Percentiles rank a stretch among this genome's conserved stretches.
These are phyloP conservation scores for Mesorhabditis belari DNA, from an alignment of 2,888 invertebrate genomes.

Conservation along the genomic window DNA sequence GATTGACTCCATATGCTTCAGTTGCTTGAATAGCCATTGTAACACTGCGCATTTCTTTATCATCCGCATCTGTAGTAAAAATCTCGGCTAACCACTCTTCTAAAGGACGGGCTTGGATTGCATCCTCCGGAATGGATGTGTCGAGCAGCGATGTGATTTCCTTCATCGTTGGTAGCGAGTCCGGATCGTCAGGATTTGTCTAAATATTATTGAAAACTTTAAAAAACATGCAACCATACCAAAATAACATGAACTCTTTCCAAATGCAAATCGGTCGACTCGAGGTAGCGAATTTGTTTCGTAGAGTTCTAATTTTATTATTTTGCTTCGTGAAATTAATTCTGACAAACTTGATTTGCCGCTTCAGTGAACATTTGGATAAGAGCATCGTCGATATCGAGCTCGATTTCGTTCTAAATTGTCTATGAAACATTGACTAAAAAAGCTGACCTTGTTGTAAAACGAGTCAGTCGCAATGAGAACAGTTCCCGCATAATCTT, in stretches of 20 bases:
- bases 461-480: neutral
- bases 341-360: neutral
- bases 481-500: neutral
- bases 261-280: conserved; percentile 38
- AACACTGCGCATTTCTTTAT: neutral
- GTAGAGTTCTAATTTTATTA: conserved; percentile 11
- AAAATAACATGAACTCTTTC: conserved; percentile 22
- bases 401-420: conserved; percentile 15
- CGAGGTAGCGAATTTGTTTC: conserved; percentile 44
- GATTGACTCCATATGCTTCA: conserved; percentile 1
- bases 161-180: too few relatives aligned
- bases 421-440: neutral
- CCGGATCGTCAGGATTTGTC: too few relatives aligned
- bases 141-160: neutral
- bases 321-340: conserved; percentile 8
- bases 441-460: neutral
- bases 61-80: neutral
- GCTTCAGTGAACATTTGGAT: conserved; percentile 16
- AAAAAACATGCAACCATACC: too few relatives aligned
- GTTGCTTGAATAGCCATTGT: neutral
- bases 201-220: too few relatives aligned
- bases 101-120: neutral
- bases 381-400: conserved; percentile 21
- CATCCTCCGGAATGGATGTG: neutral
- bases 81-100: neutral